Conservation (phyloP, 92 coral and sea anemone genomes). For the Siderastrea siderea region DNA sequence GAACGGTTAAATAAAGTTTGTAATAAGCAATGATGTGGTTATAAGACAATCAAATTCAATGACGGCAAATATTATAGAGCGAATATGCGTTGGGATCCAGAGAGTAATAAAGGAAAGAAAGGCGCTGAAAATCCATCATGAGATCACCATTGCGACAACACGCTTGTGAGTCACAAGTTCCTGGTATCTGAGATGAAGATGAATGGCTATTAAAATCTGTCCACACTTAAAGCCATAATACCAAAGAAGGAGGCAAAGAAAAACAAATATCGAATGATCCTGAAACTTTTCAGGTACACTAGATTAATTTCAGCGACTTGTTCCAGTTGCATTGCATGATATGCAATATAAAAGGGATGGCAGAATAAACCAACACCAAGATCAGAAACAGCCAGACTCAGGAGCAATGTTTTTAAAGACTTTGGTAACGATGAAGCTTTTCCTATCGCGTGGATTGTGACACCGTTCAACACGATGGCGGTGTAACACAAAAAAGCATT, state of each 20-base stretch:
- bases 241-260: not conserved
- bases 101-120: not conserved
- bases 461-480: constrained; percentile 6
- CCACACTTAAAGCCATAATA: not conserved
- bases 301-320: not conserved
- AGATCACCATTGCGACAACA: not conserved
- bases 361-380: constrained; percentile 6
- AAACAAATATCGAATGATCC: not conserved
- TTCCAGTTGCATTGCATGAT: constrained; percentile 1
- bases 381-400: constrained; percentile 20
- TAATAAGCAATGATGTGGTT: not conserved
- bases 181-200: not conserved
- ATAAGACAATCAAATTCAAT: not conserved
- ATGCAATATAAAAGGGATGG: not conserved
- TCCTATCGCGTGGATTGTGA: constrained; percentile 10
- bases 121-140: not conserved
- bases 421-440: constrained; percentile 21
- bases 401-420: not conserved
- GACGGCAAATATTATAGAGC: not conserved
- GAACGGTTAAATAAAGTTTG: not conserved
- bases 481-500: not conserved
- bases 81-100: not conserved
- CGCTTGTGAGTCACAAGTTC: not conserved
- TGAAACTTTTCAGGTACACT: not conserved
- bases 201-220: not conserved